Evolutionary conservation across 2,888 invertebrate species (phyloP), one percentile per base, ranked within the genome.

Genomic region (Eustalomyia histrio): DNA sequence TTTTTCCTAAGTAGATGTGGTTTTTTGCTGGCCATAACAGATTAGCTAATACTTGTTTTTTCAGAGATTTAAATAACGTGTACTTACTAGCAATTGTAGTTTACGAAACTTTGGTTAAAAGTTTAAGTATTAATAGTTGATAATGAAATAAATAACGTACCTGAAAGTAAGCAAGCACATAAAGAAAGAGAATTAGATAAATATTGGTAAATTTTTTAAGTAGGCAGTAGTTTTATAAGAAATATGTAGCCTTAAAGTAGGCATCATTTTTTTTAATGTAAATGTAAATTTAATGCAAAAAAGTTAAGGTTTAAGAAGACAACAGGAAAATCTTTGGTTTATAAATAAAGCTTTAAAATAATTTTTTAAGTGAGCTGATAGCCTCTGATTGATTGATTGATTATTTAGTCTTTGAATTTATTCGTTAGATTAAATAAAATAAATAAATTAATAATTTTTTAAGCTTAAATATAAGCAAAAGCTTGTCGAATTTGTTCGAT

Each of bases 51-150:
- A 21, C 12, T 47, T 50, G 57, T 35, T 73, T 47, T 35, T 14
- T 39, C n/a, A 21, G 24, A 2, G 9, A 18, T 14, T 18, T 14
- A 57, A 53, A 53, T 16, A 47, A 55, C 6, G 7, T 24, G 1
- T 67, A 67, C 61, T 60, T 61, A 75, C 75, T 47, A 14, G 10
- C 43, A 47, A 14, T 47, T 5, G 43, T n/a, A 16, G n/a, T 47
- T 47, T 47, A 5, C 39, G 14, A 39, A 39, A 39, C 39, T 53
- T n/a, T 53, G 17, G 29, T 12, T 17, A 58, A 29, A 29, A 18
- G 16, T 67, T 55, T 12, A 7, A 1, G 24, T 14, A 4, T 47
- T 14, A n/a, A 47, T 47, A 5, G 6, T 47, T 12, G 29, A 29
- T 6, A 39, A 47, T 14, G 14, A 47, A 47, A 47, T n/a, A n/a